Evolutionary conservation across 2,797 vertebrate species (phyloP).

Genomic region (Cyclura pinguis): DNA sequence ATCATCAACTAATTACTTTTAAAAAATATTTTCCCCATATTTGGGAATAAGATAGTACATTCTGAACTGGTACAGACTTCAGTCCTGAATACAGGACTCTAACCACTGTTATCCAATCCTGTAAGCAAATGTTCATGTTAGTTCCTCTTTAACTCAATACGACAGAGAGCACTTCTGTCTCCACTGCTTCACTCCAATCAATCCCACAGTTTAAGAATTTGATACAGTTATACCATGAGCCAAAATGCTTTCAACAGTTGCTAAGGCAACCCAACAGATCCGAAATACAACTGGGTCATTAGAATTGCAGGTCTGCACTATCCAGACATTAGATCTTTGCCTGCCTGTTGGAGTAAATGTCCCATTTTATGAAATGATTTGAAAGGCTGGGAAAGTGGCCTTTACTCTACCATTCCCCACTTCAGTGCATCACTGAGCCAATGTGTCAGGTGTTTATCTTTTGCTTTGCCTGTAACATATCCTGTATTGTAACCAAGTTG

Average conservation of each 20-base stretch:
- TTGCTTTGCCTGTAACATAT: neutral
- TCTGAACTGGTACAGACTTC: neutral
- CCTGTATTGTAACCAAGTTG: neutral
- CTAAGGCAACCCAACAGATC: slow-evolving; percentile 66
- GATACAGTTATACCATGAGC: neutral
- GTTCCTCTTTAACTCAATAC: neutral
- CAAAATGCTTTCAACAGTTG: slow-evolving; percentile 57
- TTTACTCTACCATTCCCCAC: neutral
- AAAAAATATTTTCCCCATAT: neutral
- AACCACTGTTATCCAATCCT: neutral
- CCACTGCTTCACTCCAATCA: slow-evolving; percentile 31
- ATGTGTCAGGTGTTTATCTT: neutral
- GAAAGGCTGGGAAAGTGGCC: neutral
- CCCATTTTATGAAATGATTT: neutral
- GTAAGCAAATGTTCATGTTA: neutral
- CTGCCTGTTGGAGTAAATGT: neutral
- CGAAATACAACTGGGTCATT: slow-evolving; percentile 50
- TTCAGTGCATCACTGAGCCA: neutral
- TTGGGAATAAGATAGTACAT: neutral
- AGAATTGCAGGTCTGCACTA: slow-evolving; percentile 38
- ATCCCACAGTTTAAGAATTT: slow-evolving; percentile 44
- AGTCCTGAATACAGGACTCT: neutral
- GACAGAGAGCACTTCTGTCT: slow-evolving; percentile 9
- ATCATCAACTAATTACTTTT: neutral
- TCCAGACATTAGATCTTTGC: neutral